A percentile compares a stretch with the other conserved stretches of the same genome.
phyloP scores from a whole-genome alignment of 2,113 vertebrate genomes.

The Megaptera novaeangliae region DNA sequence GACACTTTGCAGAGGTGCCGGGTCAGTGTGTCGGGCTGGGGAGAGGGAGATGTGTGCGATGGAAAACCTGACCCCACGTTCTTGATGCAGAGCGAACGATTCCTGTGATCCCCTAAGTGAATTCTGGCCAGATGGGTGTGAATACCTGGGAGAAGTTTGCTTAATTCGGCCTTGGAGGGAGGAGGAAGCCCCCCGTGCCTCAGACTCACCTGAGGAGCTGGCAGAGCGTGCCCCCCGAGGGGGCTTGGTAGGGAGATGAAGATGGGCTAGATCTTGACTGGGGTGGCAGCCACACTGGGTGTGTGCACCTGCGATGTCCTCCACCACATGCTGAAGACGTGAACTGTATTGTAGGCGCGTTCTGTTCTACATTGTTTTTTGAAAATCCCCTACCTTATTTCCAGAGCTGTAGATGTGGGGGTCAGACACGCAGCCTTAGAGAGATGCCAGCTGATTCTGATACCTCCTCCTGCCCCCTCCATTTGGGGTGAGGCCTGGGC shows the following conservation, averaged over 20 bases:
- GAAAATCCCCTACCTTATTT: neutral
- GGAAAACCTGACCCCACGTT: accelerated
- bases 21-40: accelerated
- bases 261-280: accelerated
- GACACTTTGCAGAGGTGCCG: neutral
- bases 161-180: neutral
- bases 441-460: neutral
- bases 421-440: neutral
- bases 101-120: neutral
- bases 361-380: neutral
- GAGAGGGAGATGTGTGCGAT: accelerated
- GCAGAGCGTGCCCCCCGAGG: accelerated
- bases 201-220: neutral
- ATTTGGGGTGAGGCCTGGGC: neutral
- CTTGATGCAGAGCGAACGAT: accelerated
- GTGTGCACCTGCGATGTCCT: accelerated
- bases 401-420: neutral
- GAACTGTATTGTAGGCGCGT: neutral
- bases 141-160: neutral
- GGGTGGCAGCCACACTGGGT: accelerated
- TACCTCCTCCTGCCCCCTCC: accelerated
- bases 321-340: accelerated
- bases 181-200: neutral
- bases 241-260: accelerated
- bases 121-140: neutral